These are phyloP conservation scores for Athetis lepigone DNA, from an alignment of 2,888 invertebrate species.

Conservation along the genomic window DNA sequence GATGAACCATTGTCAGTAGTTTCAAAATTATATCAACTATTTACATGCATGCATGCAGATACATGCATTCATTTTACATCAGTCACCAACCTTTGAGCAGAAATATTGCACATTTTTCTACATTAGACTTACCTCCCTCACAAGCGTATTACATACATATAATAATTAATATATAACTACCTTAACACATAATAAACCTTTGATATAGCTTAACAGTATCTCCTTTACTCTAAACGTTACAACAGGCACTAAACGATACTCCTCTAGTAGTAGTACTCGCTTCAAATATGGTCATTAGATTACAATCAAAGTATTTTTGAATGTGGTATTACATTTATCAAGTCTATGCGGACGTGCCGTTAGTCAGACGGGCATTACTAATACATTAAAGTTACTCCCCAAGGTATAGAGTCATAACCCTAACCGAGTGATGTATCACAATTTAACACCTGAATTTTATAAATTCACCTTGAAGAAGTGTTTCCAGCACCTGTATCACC, in stretches of 20 bases:
- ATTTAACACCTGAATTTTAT: slow-evolving; percentile 7
- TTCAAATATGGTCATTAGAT: slow-evolving; percentile 20
- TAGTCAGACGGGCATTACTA: slow-evolving; percentile 16
- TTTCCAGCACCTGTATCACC: slow-evolving; percentile 76
- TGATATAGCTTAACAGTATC: slow-evolving; percentile 53
- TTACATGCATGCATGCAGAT: not conserved
- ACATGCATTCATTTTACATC: slow-evolving; percentile 1
- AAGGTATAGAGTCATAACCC: not conserved
- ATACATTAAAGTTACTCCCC: slow-evolving; percentile 3
- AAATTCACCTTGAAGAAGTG: slow-evolving; percentile 34
- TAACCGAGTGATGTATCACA: not conserved
- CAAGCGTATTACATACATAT: slow-evolving; percentile 39
- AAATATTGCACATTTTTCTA: slow-evolving; percentile 42
- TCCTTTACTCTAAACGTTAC: slow-evolving; percentile 37
- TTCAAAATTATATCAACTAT: not conserved
- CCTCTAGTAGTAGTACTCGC: slow-evolving; percentile 19
- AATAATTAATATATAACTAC: slow-evolving; percentile 28
- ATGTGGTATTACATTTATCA: slow-evolving; percentile 16
- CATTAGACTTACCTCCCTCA: slow-evolving; percentile 12
- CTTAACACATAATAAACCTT: slow-evolving; percentile 42
- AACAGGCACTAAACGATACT: slow-evolving; percentile 57
- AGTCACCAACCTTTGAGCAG: slow-evolving; percentile 58
- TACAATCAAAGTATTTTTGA: slow-evolving; percentile 10
- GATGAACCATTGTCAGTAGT: not conserved
- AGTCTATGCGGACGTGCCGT: slow-evolving; percentile 54